Percentiles rank a stretch among this genome's conserved stretches.
Conservation (phyloP, 2,888 invertebrate species). For the Acholoe squamosa region DNA sequence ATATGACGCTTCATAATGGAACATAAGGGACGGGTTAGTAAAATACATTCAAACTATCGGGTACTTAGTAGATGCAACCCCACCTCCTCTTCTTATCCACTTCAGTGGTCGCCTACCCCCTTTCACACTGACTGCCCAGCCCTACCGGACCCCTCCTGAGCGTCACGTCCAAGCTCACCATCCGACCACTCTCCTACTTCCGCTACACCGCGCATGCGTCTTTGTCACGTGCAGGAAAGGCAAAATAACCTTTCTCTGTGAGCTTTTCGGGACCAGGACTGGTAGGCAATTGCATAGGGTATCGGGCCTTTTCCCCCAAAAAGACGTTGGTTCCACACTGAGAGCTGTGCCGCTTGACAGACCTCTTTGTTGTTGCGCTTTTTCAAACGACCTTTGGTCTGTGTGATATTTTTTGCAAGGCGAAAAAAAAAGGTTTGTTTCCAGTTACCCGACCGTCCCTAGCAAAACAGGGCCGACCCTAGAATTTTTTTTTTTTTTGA, state of each 20-base stretch:
- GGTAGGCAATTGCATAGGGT: background rate
- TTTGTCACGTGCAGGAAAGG: slow-evolving; percentile 29
- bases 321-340: background rate
- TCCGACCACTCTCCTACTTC: slow-evolving; percentile 23
- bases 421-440: background rate
- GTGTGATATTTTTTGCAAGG: background rate
- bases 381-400: background rate
- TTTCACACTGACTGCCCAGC: slow-evolving; percentile 2
- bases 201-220: slow-evolving; percentile 43
- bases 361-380: slow-evolving; percentile 8
- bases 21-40: too few species aligned
- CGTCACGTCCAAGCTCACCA: too few species aligned
- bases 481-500: too few species aligned
- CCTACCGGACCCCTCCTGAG: background rate
- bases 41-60: too few species aligned
- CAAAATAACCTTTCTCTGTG: background rate
- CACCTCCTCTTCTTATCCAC: background rate
- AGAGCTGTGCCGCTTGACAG: background rate
- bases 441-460: too few species aligned
- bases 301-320: background rate
- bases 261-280: background rate
- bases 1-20: too few species aligned
- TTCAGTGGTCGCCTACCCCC: background rate
- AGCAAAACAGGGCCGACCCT: too few species aligned
- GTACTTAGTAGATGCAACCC: too few species aligned